These are phyloP conservation scores for Polyommatus iphigenia DNA, from an alignment of 2,888 invertebrate genomes.

Conservation along the genomic window DNA sequence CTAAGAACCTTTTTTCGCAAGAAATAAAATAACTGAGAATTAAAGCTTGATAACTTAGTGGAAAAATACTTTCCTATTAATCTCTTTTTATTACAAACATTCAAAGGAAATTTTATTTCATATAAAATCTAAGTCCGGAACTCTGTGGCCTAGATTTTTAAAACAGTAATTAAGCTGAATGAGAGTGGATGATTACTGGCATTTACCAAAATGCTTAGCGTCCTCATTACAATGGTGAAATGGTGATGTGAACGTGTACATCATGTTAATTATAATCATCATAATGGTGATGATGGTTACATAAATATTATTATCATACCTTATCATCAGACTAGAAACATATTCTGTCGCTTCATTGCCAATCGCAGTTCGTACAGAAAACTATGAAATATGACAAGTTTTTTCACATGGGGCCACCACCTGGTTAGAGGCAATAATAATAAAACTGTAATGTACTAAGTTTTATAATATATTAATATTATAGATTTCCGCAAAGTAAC, in stretches of 20 bases:
- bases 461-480: too few relatives aligned
- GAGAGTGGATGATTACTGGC: conserved; percentile 20
- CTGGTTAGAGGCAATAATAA: too few relatives aligned
- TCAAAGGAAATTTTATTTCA: conserved; percentile 31
- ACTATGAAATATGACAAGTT: too few relatives aligned
- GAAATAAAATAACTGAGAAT: conserved; percentile 16
- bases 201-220: conserved; percentile 18
- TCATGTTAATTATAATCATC: neutral
- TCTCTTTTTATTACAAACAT: conserved; percentile 25
- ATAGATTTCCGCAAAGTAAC: too few relatives aligned
- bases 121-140: conserved; percentile 26
- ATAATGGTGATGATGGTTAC: neutral
- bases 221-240: conserved; percentile 6
- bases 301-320: too few relatives aligned
- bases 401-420: too few relatives aligned
- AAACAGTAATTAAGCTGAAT: conserved; percentile 28
- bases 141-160: conserved; percentile 24
- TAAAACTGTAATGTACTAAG: too few relatives aligned
- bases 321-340: too few relatives aligned
- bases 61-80: conserved; percentile 21
- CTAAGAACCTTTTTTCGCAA: neutral
- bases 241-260: neutral
- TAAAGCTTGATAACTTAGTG: conserved; percentile 23
- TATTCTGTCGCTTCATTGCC: too few relatives aligned
- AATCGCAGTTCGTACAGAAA: too few relatives aligned